These are phyloP conservation scores for Macrotis lagotis DNA, from an alignment of 2,113 vertebrate genomes.

Conservation along the genomic window DNA sequence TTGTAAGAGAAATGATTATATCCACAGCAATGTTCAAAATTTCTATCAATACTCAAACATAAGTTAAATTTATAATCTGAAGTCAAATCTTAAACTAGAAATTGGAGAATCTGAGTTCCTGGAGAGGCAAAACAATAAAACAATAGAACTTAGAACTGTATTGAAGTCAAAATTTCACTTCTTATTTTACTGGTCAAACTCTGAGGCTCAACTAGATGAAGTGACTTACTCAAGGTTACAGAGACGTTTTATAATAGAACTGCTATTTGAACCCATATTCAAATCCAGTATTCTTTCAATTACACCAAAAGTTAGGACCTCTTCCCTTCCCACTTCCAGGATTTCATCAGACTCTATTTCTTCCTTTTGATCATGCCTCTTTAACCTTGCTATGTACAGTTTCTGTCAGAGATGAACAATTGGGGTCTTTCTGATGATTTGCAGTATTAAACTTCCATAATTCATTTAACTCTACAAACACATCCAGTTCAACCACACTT, in stretches of 20 bases:
- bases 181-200: not conserved
- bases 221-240: not conserved
- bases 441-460: no score
- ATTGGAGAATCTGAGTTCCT: not conserved
- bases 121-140: not conserved
- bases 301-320: not conserved
- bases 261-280: not conserved
- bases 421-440: no score
- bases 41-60: not conserved
- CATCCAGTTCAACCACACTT: no score
- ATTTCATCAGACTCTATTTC: not conserved
- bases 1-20: not conserved
- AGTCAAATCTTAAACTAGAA: not conserved
- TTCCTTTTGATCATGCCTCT: not conserved
- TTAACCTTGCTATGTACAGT: not conserved
- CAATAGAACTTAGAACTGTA: not conserved
- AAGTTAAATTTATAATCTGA: not conserved
- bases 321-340: not conserved
- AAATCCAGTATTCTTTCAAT: not conserved
- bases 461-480: no score
- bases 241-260: not conserved
- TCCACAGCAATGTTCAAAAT: not conserved
- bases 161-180: no score
- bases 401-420: no score
- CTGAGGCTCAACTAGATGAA: not conserved